Percentiles rank a stretch among this genome's conserved stretches.
These are phyloP conservation scores for Trissoscelio sp. DNA, from an alignment of 2,888 invertebrate species.

Conservation along the genomic window DNA sequence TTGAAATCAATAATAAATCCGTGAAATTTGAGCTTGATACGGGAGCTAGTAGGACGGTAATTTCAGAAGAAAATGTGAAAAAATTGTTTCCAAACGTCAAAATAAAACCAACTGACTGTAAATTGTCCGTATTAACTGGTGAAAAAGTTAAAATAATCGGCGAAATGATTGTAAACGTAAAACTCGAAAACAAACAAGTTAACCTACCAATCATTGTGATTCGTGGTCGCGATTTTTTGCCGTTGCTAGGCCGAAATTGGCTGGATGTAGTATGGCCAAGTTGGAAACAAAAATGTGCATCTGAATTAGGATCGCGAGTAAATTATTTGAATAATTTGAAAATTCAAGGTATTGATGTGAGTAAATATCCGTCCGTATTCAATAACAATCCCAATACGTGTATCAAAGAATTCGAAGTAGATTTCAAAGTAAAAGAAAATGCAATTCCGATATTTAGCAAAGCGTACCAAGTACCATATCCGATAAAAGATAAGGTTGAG, in stretches of 20 bases:
- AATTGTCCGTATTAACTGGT: conserved; percentile 5
- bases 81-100: neutral
- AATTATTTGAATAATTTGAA: conserved; percentile 2
- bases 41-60: conserved; percentile 4
- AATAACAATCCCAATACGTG: neutral
- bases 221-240: neutral
- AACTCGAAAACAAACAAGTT: neutral
- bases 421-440: conserved; percentile 29
- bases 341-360: conserved; percentile 10
- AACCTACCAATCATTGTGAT: neutral
- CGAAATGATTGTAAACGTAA: conserved; percentile 2
- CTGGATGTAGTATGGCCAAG: neutral
- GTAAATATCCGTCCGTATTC: conserved; percentile 1
- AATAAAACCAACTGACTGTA: conserved; percentile 3
- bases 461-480: conserved; percentile 29
- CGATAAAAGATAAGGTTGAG: conserved; percentile 14
- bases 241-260: conserved; percentile 11
- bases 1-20: neutral
- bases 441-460: conserved; percentile 24
- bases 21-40: conserved; percentile 5
- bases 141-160: neutral
- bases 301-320: neutral
- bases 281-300: neutral
- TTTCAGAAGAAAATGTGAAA: neutral
- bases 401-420: conserved; percentile 16